These are phyloP conservation scores for Pteropus rufus DNA, from an alignment of 2,797 vertebrate genomes.

Conservation along the genomic window DNA sequence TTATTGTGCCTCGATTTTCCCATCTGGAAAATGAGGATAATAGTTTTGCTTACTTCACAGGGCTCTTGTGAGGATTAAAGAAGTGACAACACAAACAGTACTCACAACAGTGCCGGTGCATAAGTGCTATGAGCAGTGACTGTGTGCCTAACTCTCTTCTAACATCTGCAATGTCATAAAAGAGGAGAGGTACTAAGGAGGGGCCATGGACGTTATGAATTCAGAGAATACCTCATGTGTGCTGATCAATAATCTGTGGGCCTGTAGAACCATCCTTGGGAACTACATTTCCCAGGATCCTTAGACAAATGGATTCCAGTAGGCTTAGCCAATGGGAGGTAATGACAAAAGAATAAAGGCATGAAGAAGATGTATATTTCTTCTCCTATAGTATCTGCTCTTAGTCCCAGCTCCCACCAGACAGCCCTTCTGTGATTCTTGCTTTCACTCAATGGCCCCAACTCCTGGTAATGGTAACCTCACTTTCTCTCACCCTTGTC, in stretches of 20 bases:
- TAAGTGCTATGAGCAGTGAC: no score
- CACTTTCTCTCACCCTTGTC: no score
- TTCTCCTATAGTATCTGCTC: not conserved
- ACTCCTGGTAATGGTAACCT: not conserved
- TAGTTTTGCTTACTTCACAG: not conserved
- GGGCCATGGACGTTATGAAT: not conserved
- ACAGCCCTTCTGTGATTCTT: not conserved
- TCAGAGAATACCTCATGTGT: not conserved
- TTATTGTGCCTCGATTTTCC: not conserved
- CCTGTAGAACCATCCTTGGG: not conserved
- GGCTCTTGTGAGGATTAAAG: not conserved
- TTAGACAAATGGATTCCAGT: not conserved
- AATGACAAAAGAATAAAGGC: not conserved
- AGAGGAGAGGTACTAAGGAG: not conserved
- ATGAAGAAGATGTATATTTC: not conserved
- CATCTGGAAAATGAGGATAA: not conserved
- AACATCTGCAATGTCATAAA: not conserved
- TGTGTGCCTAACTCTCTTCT: not conserved
- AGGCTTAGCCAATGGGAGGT: not conserved
- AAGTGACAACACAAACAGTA: not conserved
- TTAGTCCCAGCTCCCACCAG: not conserved
- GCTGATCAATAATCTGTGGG: not conserved
- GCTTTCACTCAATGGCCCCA: not conserved
- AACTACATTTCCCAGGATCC: not conserved
- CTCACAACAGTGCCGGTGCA: not conserved